Evolutionary conservation across 2,113 vertebrate species (phyloP).

Genomic region (Naja naja): DNA sequence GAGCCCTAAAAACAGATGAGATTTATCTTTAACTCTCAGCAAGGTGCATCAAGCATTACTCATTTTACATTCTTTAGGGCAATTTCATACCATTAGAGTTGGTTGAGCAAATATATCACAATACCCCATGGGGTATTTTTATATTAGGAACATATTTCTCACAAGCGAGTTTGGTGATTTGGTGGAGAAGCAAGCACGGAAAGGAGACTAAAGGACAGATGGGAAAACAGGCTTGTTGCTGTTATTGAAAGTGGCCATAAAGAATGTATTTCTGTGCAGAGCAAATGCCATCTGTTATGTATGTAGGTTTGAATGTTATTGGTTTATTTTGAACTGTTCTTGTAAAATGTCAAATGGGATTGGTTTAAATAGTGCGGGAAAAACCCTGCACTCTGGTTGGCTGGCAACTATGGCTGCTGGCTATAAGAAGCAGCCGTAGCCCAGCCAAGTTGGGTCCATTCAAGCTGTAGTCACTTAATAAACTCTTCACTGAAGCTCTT

Average conservation of each 20-base stretch:
- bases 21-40: slow-evolving; percentile 35
- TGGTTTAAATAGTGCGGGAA: too few species aligned
- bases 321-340: too few species aligned
- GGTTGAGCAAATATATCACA: slow-evolving; percentile 10
- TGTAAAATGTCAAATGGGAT: too few species aligned
- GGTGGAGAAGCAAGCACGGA: fast-evolving
- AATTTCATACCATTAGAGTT: slow-evolving; percentile 12
- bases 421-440: too few species aligned
- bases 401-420: too few species aligned
- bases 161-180: neutral
- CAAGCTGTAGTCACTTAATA: too few species aligned
- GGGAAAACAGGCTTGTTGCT: neutral
- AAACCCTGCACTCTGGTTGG: too few species aligned
- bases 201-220: neutral
- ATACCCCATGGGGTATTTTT: slow-evolving; percentile 8
- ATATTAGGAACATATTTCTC: slow-evolving; percentile 1
- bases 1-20: slow-evolving; percentile 13
- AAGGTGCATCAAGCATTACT: slow-evolving; percentile 13
- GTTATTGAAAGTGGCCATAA: neutral
- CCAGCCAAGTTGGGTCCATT: too few species aligned
- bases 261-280: slow-evolving; percentile 1
- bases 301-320: too few species aligned
- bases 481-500: too few species aligned
- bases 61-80: slow-evolving; percentile 1
- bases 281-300: too few species aligned